Percentiles rank a stretch among this genome's conserved stretches.
Conservation (phyloP, 1,140 invertebrate species). For the Probaryconus sp. region DNA sequence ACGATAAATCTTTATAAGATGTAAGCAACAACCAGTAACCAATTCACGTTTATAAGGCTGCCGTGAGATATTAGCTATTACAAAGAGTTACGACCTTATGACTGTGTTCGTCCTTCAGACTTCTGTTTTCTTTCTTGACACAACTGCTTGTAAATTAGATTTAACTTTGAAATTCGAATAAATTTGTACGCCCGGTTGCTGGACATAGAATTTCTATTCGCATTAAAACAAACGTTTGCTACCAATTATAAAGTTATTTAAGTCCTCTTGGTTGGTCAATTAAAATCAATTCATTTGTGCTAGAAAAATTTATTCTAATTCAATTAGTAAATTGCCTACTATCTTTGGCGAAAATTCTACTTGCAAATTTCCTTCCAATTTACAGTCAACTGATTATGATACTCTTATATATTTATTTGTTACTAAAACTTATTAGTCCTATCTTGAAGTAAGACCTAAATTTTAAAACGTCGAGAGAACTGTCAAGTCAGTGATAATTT, state of each 20-base stretch:
- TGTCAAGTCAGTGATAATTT: too few relatives aligned
- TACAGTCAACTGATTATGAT: too few relatives aligned
- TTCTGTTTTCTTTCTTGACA: constrained; percentile 27
- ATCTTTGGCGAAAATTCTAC: constrained; percentile 1
- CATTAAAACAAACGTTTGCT: too few relatives aligned
- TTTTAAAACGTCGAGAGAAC: too few relatives aligned
- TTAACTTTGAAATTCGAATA: constrained; percentile 32
- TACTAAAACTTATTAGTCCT: too few relatives aligned
- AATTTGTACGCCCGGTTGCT: not conserved
- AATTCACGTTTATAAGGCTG: constrained; percentile 75
- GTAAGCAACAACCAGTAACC: constrained; percentile 75
- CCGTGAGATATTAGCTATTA: constrained; percentile 76
- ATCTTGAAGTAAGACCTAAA: too few relatives aligned
- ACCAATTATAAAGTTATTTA: too few relatives aligned
- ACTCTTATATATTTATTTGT: too few relatives aligned
- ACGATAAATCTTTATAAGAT: constrained; percentile 74
- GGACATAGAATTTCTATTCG: not conserved
- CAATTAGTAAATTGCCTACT: not conserved
- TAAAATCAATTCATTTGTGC: too few relatives aligned
- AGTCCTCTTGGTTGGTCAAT: too few relatives aligned
- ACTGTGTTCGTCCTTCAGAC: constrained; percentile 24
- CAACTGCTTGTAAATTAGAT: constrained; percentile 17
- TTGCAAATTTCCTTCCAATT: constrained; percentile 10
- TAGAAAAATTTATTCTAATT: not conserved
- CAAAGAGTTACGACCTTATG: constrained; percentile 70